phyloP scores from a whole-genome alignment of 2,797 vertebrate species.

The Periparus ater region DNA sequence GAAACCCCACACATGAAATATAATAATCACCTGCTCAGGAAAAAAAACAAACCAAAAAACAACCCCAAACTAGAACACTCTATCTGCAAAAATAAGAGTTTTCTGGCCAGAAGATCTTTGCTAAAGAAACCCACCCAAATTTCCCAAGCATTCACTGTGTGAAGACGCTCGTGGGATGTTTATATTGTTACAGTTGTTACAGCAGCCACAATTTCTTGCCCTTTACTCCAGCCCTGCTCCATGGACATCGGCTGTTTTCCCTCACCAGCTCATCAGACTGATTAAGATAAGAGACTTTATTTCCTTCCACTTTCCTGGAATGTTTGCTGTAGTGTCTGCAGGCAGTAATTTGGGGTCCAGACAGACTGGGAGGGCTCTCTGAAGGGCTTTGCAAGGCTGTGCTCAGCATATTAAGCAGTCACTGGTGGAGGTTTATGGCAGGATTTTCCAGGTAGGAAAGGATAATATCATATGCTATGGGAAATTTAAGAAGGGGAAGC shows the following conservation, averaged over 20 bases:
- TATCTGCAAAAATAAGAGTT: neutral
- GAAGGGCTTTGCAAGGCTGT: neutral
- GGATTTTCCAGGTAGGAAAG: neutral
- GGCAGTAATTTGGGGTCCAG: constrained; percentile 8
- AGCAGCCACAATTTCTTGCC: neutral
- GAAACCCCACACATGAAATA: neutral
- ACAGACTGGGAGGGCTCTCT: neutral
- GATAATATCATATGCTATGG: neutral
- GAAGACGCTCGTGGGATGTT: neutral
- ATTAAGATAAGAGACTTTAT: neutral
- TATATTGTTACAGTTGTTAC: neutral
- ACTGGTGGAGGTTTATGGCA: neutral
- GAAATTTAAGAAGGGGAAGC: neutral
- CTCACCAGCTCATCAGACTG: neutral
- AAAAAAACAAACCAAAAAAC: neutral
- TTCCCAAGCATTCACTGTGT: neutral
- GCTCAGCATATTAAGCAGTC: neutral
- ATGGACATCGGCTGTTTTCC: neutral
- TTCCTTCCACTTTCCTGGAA: neutral
- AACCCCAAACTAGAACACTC: neutral
- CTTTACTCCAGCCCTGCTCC: neutral
- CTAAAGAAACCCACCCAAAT: neutral
- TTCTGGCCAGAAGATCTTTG: neutral
- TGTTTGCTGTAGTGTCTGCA: neutral
- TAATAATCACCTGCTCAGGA: neutral